phyloP scores from a whole-genome alignment of 2,113 vertebrate species.

The Nannospalax galili region DNA sequence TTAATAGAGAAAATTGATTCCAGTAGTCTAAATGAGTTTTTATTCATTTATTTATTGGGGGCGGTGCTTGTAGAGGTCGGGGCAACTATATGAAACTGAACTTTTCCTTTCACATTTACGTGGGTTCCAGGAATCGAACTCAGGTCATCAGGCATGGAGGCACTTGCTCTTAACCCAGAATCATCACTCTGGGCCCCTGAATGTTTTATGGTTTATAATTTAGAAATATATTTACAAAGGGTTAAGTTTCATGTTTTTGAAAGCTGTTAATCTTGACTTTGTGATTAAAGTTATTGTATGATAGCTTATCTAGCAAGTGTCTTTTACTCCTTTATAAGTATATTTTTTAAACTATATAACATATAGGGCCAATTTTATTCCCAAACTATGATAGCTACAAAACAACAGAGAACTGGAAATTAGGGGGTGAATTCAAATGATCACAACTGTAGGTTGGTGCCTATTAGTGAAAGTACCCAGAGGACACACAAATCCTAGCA shows the following conservation, averaged over 20 bases:
- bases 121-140: neutral
- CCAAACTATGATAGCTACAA: neutral
- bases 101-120: neutral
- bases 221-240: slow-evolving; percentile 17
- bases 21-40: neutral
- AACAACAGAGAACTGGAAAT: neutral
- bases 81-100: neutral
- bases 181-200: neutral
- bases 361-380: slow-evolving; percentile 14
- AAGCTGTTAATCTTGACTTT: neutral
- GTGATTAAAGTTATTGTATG: neutral
- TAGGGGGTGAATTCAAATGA: neutral
- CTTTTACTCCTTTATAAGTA: neutral
- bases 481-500: too few relatives aligned
- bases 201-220: neutral
- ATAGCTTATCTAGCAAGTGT: neutral
- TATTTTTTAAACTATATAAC: neutral
- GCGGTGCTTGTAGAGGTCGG: neutral
- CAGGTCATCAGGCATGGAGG: neutral
- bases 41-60: neutral
- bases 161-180: neutral
- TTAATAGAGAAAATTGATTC: slow-evolving; percentile 24
- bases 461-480: neutral
- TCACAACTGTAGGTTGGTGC: neutral
- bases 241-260: neutral